Evolutionary conservation across 2,888 invertebrate genomes (phyloP).

Genomic region (Scaptomyza reducta): DNA sequence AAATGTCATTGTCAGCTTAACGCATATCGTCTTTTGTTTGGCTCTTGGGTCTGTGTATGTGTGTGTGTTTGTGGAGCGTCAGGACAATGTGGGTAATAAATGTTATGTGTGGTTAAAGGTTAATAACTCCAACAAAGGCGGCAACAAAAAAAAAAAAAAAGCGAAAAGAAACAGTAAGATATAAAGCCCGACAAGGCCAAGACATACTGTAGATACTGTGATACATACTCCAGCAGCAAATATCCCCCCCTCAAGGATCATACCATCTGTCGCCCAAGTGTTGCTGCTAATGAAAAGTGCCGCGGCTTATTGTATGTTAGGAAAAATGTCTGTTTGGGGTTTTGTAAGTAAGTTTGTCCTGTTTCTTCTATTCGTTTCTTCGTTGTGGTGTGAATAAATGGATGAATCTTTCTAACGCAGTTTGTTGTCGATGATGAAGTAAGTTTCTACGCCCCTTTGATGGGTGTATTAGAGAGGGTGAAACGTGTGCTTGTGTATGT

Average conservation of each 20-base stretch:
- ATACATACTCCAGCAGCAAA: conserved; percentile 17
- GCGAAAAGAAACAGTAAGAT: conserved; percentile 47
- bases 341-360: conserved; percentile 19
- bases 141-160: conserved; percentile 16
- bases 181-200: conserved; percentile 61
- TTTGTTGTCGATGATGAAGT: conserved; percentile 43
- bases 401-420: conserved; percentile 52
- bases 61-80: conserved; percentile 10
- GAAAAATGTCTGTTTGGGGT: conserved; percentile 35
- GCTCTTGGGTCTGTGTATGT: conserved; percentile 37
- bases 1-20: conserved; percentile 80
- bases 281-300: conserved; percentile 76
- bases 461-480: conserved; percentile 3
- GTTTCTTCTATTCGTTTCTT: conserved; percentile 8
- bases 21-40: conserved; percentile 69
- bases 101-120: conserved; percentile 83
- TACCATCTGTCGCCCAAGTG: conserved; percentile 52
- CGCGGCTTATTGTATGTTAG: conserved; percentile 49
- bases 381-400: conserved; percentile 63
- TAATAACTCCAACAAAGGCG: conserved; percentile 79
- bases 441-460: conserved; percentile 9
- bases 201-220: conserved; percentile 62
- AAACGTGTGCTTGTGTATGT: conserved; percentile 20
- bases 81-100: conserved; percentile 76
- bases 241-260: neutral